Evolutionary conservation across 1,140 invertebrate genomes (phyloP), one percentile per base, ranked within the genome.

Genomic region (Armadillidium nasatum): DNA sequence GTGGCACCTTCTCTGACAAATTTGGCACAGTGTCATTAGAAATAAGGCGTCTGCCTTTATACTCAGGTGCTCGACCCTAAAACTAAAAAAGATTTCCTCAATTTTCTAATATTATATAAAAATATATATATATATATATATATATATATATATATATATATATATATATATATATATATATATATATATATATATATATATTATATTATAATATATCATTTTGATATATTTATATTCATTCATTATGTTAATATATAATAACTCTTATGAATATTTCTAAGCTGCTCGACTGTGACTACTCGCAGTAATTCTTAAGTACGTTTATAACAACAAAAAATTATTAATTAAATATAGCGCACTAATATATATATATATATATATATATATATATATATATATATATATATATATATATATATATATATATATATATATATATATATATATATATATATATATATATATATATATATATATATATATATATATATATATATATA

Each of bases 71-170:
- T 15, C 43, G 43, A 15, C 7, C 15, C n/a, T 33, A 22, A 15
- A 33, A 23, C 4, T 33, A 33, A 23, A 33, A 10, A 71, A 23
- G 13, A 23, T 23, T 71, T 23, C 15, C 15, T 71, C 7, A n/a
- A n/a, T n/a, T n/a, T n/a, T n/a, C n/a, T n/a, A n/a, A n/a, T n/a
- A n/a, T n/a, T n/a, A n/a, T n/a, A n/a, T n/a, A n/a, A n/a, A n/a
- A n/a, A n/a, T n/a, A n/a, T n/a, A n/a, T n/a, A n/a, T 71, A 71
- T 33, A 71, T 71, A 71, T 71, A 23, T n/a, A 71, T 71, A 71
- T 71, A 71, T 71, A 44, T 71, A 71, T 71, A 71, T 71, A 44
- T 71, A 71, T 71, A 71, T 71, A 70, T 2, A 70, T 7, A 70
- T 2, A 70, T 7, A 7, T 2, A 70, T 70, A 70, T 7, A 70